These are phyloP conservation scores for Choristoneura fumiferana DNA, from an alignment of 1,140 invertebrate species.

Conservation along the genomic window DNA sequence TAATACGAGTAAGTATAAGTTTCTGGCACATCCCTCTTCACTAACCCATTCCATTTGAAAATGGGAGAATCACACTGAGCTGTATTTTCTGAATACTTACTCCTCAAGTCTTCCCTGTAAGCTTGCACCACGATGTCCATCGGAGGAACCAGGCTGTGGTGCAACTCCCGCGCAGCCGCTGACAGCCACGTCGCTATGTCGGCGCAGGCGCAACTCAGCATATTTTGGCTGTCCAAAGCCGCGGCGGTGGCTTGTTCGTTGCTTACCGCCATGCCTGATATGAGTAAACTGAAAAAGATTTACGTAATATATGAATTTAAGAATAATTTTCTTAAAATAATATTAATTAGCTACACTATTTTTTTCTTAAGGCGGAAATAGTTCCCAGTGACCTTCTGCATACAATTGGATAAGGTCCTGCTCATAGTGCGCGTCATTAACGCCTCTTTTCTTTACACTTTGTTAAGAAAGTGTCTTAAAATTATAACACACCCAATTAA, in stretches of 20 bases:
- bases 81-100: slow-evolving; percentile 37
- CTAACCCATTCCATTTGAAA: too few species aligned
- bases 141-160: slow-evolving; percentile 59
- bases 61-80: too few species aligned
- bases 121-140: slow-evolving; percentile 61
- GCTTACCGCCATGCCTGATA: slow-evolving; percentile 61
- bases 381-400: too few species aligned
- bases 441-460: too few species aligned
- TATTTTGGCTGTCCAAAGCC: slow-evolving; percentile 42
- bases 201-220: slow-evolving; percentile 55
- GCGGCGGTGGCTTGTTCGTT: slow-evolving; percentile 60
- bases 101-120: slow-evolving; percentile 58
- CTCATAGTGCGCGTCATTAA: too few species aligned
- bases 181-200: slow-evolving; percentile 61
- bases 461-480: too few species aligned
- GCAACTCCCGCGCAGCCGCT: slow-evolving; percentile 51
- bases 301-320: background rate
- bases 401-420: too few species aligned
- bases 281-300: slow-evolving; percentile 43
- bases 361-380: too few species aligned
- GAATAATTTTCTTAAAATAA: background rate
- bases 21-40: too few species aligned
- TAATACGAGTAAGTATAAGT: too few species aligned
- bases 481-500: too few species aligned
- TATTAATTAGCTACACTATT: too few species aligned